Conservation (phyloP, 2,888 invertebrate genomes). For the Melieria picta region DNA sequence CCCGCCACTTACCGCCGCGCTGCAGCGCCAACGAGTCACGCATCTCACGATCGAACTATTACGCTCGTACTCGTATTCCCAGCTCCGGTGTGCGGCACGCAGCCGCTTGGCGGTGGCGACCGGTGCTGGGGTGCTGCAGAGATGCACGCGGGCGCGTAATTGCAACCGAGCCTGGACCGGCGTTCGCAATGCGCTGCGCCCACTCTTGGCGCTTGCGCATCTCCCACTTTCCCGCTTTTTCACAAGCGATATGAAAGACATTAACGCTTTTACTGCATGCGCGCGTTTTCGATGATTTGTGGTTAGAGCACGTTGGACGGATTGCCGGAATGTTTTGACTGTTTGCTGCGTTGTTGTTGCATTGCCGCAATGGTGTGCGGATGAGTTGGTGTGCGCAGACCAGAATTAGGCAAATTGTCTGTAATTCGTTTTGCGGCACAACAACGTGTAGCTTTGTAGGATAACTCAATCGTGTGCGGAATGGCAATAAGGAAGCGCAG, state of each 20-base stretch:
- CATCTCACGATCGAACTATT: constrained; percentile 66
- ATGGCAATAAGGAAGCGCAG: constrained; percentile 1
- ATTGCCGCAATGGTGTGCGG: neutral
- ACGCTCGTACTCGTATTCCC: constrained; percentile 39
- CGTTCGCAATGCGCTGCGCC: too few relatives aligned
- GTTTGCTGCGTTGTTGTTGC: neutral
- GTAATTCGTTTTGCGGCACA: neutral
- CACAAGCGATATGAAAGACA: neutral
- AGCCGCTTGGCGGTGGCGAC: too few relatives aligned
- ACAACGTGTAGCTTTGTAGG: neutral
- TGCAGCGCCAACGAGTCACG: constrained; percentile 70
- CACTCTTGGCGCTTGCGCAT: too few relatives aligned
- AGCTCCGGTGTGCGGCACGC: too few relatives aligned
- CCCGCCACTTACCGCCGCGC: constrained; percentile 71
- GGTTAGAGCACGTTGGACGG: neutral
- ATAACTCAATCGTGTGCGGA: neutral
- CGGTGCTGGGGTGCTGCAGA: neutral
- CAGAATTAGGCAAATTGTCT: neutral
- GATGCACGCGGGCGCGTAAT: constrained; percentile 9
- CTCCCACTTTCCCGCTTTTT: neutral
- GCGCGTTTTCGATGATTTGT: neutral
- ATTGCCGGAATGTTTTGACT: neutral
- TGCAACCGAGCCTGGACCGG: constrained; percentile 7
- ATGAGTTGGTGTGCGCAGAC: neutral
- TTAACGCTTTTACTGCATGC: neutral